Conservation (phyloP, 1,140 invertebrate species). For the Cotesia glomerata region DNA sequence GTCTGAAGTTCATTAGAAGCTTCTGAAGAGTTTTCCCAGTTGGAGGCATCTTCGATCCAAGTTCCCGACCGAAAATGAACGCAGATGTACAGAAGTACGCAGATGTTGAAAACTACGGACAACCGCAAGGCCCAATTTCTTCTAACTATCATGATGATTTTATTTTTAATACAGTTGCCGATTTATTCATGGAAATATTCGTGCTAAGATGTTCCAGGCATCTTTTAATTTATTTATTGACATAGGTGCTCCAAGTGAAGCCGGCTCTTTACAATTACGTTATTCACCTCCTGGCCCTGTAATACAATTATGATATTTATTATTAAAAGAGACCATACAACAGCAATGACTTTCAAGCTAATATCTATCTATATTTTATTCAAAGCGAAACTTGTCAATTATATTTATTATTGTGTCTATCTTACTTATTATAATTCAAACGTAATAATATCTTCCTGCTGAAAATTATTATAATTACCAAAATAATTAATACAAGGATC, state of each 20-base stretch:
- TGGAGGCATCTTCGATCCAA: slow-evolving; percentile 56
- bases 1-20: neutral
- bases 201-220: neutral
- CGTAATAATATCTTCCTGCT: too few relatives aligned
- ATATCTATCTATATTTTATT: too few relatives aligned
- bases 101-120: slow-evolving; percentile 76
- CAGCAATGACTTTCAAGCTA: neutral
- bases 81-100: slow-evolving; percentile 73
- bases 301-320: neutral
- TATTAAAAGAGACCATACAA: neutral
- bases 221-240: neutral
- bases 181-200: neutral
- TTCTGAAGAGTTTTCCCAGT: slow-evolving; percentile 47
- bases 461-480: too few relatives aligned
- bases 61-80: slow-evolving; percentile 62
- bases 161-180: neutral
- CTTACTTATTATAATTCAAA: too few relatives aligned
- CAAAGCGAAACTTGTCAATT: too few relatives aligned
- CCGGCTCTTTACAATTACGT: neutral
- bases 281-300: neutral
- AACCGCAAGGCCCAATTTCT: slow-evolving; percentile 76
- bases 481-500: too few relatives aligned
- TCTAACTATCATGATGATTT: slow-evolving; percentile 60
- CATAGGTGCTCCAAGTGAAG: neutral
- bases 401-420: too few relatives aligned